Base-by-base conservation (phyloP, 1,140 invertebrate species). In the Bactericera cockerelli region DNA sequence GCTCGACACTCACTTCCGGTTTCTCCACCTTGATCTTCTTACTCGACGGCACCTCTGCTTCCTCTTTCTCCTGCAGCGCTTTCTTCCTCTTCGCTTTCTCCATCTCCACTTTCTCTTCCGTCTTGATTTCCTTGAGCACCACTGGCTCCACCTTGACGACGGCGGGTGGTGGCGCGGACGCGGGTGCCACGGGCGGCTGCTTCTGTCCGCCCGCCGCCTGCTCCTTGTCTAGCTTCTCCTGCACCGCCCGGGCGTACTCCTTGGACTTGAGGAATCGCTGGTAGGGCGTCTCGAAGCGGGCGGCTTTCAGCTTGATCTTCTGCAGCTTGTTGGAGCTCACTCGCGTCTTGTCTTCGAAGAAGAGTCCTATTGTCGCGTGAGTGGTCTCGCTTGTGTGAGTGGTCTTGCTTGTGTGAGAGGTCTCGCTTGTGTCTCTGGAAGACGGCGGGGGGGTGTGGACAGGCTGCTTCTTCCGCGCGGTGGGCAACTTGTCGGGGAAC, bases 21-120 rank as follows among this genome's bases (percentile, higher is more conserved):
- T 49, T 49, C 22, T 49, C 42, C 19, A 49, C 42, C n/a, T 49
- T 49, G n/a, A 49, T 49, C 19, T 49, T 49, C 42, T 49, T 49
- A 4, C 3, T 49, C n/a, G n/a, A 4, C 19, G 42, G 42, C 19
- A 10, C 8, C 42, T 19, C 22, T 22, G 6, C 42, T 49, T 49
- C 42, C 19, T 49, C 42, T 49, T 8, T 49, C n/a, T 49, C 42
- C 19, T n/a, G n/a, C 19, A 49, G 19, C 19, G 8, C 19, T 49
- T 49, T 49, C 42, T 49, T 49, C n/a, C 42, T 4, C n/a, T 49
- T 49, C n/a, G 6, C 42, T 22, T 49, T 49, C 22, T 49, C 42
- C 42, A 49, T 49, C 19, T 49, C 42, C n/a, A 49, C 42, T 49
- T 49, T 16, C 42, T 49, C 42, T n/a, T 49, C 42, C 4, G n/a